Evolutionary conservation across 2,113 vertebrate species (phyloP).

Genomic region (Microtus montanus): DNA sequence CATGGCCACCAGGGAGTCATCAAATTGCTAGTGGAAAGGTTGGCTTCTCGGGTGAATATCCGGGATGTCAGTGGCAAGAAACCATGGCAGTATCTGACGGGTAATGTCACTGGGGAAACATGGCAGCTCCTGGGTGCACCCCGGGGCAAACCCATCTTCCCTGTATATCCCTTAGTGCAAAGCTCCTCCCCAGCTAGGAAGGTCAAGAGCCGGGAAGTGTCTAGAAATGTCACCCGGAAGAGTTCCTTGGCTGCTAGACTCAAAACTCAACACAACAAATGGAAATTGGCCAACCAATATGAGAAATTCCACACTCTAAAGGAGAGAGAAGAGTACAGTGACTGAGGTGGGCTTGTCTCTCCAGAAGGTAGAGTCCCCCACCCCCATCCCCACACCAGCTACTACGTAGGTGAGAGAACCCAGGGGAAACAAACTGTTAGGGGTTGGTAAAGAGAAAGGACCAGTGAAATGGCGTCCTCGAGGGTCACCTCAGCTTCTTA

Average conservation of each 20-base stretch:
- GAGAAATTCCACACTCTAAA: conserved; percentile 64
- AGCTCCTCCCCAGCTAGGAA: conserved; percentile 65
- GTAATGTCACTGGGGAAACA: conserved; percentile 84
- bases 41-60: conserved; percentile 87
- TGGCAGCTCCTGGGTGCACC: conserved; percentile 91
- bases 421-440: not conserved
- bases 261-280: conserved; percentile 77
- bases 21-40: conserved; percentile 90
- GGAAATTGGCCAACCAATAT: conserved; percentile 73
- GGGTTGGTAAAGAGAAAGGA: not conserved
- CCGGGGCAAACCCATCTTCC: conserved; percentile 83
- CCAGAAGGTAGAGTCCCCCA: no score
- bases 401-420: not conserved
- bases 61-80: conserved; percentile 91
- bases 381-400: no score
- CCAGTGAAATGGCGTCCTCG: not conserved
- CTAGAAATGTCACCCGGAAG: conserved; percentile 77
- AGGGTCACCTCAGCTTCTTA: not conserved
- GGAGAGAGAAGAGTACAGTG: conserved; percentile 78
- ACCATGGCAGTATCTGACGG: conserved; percentile 93
- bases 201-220: conserved; percentile 67
- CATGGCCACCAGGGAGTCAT: conserved; percentile 90
- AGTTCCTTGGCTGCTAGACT: conserved; percentile 83
- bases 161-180: conserved; percentile 75
- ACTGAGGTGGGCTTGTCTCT: conserved; percentile 61